These are phyloP conservation scores for Caenorhabditis uteleia DNA, from an alignment of 2,888 invertebrate genomes.

Conservation along the genomic window DNA sequence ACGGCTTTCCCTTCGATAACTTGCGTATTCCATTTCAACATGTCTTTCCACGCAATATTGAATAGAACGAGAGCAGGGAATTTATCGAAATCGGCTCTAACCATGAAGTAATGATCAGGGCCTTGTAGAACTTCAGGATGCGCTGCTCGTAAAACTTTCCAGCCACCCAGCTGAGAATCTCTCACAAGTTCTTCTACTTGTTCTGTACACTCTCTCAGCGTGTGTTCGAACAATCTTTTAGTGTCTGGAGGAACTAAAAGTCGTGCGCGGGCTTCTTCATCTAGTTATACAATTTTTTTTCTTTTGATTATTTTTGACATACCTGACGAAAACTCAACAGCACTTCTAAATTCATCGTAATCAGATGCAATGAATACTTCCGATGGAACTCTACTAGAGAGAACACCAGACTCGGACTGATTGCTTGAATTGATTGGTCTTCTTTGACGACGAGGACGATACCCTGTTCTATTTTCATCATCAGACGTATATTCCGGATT, in stretches of 20 bases:
- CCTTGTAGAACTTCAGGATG: conserved; percentile 38
- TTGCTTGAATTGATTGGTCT: conserved; percentile 12
- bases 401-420: conserved; percentile 4
- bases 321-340: conserved; percentile 45
- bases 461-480: conserved; percentile 13
- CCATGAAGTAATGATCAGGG: conserved; percentile 50
- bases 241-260: conserved; percentile 38
- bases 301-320: not conserved
- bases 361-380: conserved; percentile 34
- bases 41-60: conserved; percentile 57
- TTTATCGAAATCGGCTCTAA: conserved; percentile 45
- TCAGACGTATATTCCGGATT: conserved; percentile 27
- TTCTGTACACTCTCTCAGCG: conserved; percentile 24
- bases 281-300: conserved; percentile 8
- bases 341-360: conserved; percentile 46
- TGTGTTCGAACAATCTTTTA: conserved; percentile 24
- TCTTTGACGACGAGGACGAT: conserved; percentile 11
- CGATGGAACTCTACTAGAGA: conserved; percentile 9
- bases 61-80: conserved; percentile 47
- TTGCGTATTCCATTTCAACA: conserved; percentile 57
- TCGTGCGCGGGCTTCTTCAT: conserved; percentile 27
- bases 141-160: conserved; percentile 32
- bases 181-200: conserved; percentile 32
- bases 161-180: conserved; percentile 40
- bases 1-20: conserved; percentile 50